phyloP scores from a whole-genome alignment of 2,797 vertebrate species.

The Clamator glandarius region DNA sequence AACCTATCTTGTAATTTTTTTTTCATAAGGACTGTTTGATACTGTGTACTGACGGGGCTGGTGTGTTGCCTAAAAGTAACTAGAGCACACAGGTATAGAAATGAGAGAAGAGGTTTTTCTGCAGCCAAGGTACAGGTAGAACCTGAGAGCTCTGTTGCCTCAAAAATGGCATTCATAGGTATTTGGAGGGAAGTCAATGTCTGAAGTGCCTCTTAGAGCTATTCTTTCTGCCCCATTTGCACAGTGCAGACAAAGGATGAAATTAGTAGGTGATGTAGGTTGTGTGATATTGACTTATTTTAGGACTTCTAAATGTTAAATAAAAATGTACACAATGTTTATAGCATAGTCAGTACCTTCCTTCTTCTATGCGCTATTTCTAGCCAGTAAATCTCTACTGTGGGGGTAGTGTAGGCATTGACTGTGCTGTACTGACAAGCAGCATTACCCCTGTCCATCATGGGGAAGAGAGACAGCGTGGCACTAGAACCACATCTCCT shows the following conservation, averaged over 20 bases:
- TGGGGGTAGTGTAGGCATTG: accelerated
- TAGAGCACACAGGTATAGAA: neutral
- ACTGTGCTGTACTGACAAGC: neutral
- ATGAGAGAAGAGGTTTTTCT: neutral
- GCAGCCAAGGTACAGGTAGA: neutral
- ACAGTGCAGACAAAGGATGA: neutral
- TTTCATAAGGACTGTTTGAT: neutral
- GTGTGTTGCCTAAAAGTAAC: neutral
- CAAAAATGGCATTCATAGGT: neutral
- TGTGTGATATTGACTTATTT: neutral
- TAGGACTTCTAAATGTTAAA: neutral
- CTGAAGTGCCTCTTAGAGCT: neutral
- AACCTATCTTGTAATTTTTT: neutral
- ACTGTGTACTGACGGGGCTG: neutral
- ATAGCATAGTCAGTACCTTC: neutral
- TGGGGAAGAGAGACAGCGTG: neutral
- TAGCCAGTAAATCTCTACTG: neutral
- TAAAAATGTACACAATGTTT: neutral
- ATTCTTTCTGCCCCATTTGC: neutral
- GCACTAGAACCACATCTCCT: neutral
- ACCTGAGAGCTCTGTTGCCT: neutral
- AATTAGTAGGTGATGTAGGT: neutral
- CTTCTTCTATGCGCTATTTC: neutral
- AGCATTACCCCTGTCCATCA: neutral
- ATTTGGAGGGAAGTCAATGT: neutral